Base-by-base conservation (phyloP, 2,113 vertebrate genomes). In the Urocolius indicus region DNA sequence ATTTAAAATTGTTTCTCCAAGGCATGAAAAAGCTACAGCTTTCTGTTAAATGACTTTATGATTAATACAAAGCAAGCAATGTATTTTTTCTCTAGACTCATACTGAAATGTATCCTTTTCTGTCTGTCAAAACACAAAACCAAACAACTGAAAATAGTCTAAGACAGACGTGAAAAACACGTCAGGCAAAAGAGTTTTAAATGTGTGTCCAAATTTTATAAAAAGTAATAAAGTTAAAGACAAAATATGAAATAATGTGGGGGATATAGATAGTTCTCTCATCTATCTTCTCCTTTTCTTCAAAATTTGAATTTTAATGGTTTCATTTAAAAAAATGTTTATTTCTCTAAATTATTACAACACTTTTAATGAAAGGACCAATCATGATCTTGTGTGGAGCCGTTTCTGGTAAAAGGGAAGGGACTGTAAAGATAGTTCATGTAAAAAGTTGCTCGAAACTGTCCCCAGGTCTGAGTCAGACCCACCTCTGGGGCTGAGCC, bases 1-100 rank as follows among this genome's bases (percentile, higher is more conserved):
- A 81, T 94, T 68, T 72, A 34, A 89, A 89, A 94, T 86, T 81
- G 38, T 81, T 83, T 86, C 86, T 74, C 41, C 2, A 22, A 90
- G 80, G 73, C 82, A 89, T 41, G 52, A 48, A 63, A 55, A 67
- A 74, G 34, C 18, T 78, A 12, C 2, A 62, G 27, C 26, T 92
- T 86, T 95, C 52, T 89, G 73, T 41, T 65, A 89, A 87, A 91
- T 75, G 32, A 52, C 57, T 84, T 6, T 46, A 65, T 77, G 57
- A 93, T 89, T 92, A 91, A 57, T 52, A 75, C 15, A 80, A 78
- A 84, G 13, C 45, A 91, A 85, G 54, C 18, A 68, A 68, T 27
- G 21, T 0, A 2, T n/a, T 92, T 78, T 80, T 92, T 68, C 48
- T 92, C 38, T 71, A 63, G 41, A 59, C 15, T 78, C 5, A 62